Evolutionary conservation across 2,113 vertebrate genomes (phyloP).

Genomic region (Chloebia gouldiae): DNA sequence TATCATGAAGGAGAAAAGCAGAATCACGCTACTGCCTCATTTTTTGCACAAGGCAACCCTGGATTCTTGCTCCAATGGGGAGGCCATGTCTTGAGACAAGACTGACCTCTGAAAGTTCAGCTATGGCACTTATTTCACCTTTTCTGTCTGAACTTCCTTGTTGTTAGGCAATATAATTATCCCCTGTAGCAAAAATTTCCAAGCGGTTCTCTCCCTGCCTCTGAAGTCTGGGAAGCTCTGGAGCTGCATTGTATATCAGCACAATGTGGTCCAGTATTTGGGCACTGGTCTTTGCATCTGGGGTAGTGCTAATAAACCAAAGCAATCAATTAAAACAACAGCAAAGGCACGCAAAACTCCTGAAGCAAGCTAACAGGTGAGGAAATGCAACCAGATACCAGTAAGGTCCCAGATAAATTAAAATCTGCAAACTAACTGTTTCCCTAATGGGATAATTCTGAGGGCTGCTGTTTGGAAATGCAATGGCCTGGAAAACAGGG

Average conservation of each 20-base stretch:
- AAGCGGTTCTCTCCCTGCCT: neutral
- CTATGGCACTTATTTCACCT: rapidly evolving
- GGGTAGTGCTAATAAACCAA: neutral
- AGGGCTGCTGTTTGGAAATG: constrained; percentile 26
- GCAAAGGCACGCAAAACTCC: neutral
- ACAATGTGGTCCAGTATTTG: neutral
- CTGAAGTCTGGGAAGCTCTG: neutral
- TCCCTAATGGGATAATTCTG: neutral
- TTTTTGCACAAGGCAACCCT: neutral
- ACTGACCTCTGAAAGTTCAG: neutral
- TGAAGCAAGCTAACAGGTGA: neutral
- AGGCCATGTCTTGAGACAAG: neutral
- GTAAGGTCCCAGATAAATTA: neutral
- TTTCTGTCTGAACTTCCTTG: neutral
- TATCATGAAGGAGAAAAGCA: neutral
- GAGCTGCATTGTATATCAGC: neutral
- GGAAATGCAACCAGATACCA: neutral
- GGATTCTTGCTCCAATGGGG: neutral
- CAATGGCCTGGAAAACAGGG: constrained; percentile 37
- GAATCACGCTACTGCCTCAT: neutral
- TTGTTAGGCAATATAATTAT: neutral
- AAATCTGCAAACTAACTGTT: constrained; percentile 15
- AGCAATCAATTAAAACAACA: neutral
- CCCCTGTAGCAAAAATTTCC: neutral
- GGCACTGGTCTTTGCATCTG: neutral